These are phyloP conservation scores for Todiramphus saurophagus DNA, from an alignment of 2,113 vertebrate genomes.

Conservation along the genomic window DNA sequence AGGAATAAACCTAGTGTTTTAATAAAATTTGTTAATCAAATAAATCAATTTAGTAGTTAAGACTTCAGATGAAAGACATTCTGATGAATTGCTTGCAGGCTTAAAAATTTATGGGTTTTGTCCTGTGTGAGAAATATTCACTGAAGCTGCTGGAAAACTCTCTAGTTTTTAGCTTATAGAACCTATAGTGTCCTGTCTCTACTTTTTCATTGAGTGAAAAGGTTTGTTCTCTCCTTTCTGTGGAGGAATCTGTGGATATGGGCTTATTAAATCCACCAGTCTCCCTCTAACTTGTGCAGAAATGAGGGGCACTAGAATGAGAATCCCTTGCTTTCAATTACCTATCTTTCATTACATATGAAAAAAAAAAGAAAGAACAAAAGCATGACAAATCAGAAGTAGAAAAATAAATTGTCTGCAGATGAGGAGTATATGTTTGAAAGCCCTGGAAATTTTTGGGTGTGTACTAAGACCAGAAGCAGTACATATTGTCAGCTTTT, in stretches of 20 bases:
- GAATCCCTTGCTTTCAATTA: not conserved
- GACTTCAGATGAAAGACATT: not conserved
- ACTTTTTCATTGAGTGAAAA: not conserved
- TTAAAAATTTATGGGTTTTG: not conserved
- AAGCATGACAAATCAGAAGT: not conserved
- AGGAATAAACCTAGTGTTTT: not conserved
- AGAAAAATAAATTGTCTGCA: not conserved
- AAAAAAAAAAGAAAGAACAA: not conserved
- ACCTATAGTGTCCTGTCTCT: not conserved
- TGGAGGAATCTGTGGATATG: not conserved
- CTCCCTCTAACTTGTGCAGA: not conserved
- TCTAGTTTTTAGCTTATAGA: not conserved
- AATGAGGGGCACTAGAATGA: not conserved
- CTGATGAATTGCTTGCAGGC: not conserved
- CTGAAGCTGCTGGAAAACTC: not conserved
- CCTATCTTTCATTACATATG: not conserved
- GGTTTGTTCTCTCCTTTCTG: not conserved
- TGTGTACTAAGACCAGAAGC: not conserved
- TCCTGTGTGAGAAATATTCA: not conserved
- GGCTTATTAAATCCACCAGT: not conserved
- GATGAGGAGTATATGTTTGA: not conserved
- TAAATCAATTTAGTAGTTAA: not conserved
- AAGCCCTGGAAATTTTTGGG: not conserved
- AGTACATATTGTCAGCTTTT: not conserved
- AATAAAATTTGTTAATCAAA: not conserved